Base-by-base conservation (phyloP, 2,888 invertebrate genomes). In the Ormia ochracea region DNA sequence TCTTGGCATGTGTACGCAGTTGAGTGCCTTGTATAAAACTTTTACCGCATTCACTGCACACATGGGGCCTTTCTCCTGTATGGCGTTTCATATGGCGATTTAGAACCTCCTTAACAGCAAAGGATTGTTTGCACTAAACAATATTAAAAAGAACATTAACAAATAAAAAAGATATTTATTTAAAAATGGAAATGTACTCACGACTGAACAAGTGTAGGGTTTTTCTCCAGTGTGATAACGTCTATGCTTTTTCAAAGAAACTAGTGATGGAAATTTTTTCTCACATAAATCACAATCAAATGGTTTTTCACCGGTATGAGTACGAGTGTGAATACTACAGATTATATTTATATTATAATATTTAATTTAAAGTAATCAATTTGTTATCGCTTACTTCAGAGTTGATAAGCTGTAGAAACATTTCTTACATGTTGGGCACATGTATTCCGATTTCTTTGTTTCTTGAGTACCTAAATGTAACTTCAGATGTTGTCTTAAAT, bases 11-110 rank as follows among this genome's bases (percentile, higher is more conserved):
- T 5, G 94, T 94, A 82, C 94, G 92, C 36, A 96, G 90, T 86
- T 96, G 96, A 6, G 94, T 92, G 9, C 94, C 93, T 89, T 95
- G 96, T 74, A 96, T 96, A 88, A 96, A 96, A n/a, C 94, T 93
- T 87, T 93, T 93, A 9, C 92, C 92, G 86, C 96, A 96, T 84
- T 87, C 90, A 85, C 58, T 89, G 83, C 83, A 90, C 5, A 84
- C 84, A 82, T 90, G 90, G 1, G 89, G 89, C 19, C 87, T 85
- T 59, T 89, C 89, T 2, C 90, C 88, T 0, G 90, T 90, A 86
- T 95, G 95, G 0, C 93, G 94, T 82, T 94, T 91, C 85, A 93
- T 91, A 87, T 95, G 95, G 2, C 95, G 92, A 83, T 94, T 94
- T 83, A 95, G 90, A 72, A 96, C 96, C 87, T 96, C 96, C 84